Evolutionary conservation across 2,113 vertebrate genomes (phyloP).

Genomic region (Oreotragus oreotragus): DNA sequence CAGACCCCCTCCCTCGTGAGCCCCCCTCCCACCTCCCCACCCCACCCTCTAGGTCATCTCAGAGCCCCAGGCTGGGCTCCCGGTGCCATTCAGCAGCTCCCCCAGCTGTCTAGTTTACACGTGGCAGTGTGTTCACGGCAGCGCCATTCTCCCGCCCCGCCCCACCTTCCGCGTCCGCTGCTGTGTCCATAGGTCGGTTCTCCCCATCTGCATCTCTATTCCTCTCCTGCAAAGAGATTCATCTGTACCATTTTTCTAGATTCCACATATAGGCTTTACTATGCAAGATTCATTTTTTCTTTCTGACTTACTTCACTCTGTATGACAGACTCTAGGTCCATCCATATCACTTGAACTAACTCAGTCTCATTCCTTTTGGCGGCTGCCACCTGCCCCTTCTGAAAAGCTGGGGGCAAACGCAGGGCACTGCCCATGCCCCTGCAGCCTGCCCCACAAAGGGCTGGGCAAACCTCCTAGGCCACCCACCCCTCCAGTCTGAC

Average conservation of each 20-base stretch:
- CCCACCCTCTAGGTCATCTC: neutral
- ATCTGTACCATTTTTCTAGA: neutral
- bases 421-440: neutral
- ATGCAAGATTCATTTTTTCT: neutral
- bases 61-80: neutral
- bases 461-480: neutral
- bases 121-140: rapidly evolving
- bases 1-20: neutral
- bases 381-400: neutral
- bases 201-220: neutral
- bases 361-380: neutral
- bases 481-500: neutral
- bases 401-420: neutral
- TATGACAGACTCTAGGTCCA: neutral
- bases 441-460: neutral
- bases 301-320: neutral
- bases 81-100: rapidly evolving
- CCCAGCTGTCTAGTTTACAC: neutral
- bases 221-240: neutral
- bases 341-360: neutral
- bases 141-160: rapidly evolving
- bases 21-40: neutral
- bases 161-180: neutral
- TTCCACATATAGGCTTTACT: neutral
- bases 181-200: neutral